Conservation (phyloP, 2,888 invertebrate species). For the Zaprionus obscuricornis region DNA sequence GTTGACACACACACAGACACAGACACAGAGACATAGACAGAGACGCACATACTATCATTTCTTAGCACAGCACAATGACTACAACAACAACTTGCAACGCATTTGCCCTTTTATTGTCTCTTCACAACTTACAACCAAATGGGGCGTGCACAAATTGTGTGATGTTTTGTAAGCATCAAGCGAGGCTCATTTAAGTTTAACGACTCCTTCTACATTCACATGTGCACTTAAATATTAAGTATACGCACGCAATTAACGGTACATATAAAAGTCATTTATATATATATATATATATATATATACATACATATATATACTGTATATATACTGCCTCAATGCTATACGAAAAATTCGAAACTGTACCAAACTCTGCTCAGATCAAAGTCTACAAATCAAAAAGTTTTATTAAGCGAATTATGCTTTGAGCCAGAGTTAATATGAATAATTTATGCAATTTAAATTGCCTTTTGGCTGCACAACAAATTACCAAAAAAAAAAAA, state of each 20-base stretch:
- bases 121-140: slow-evolving; percentile 40
- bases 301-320: no score
- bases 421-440: slow-evolving; percentile 17
- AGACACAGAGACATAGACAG: slow-evolving; percentile 17
- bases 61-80: slow-evolving; percentile 1
- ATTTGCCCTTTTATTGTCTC: neutral
- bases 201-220: slow-evolving; percentile 14
- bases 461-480: slow-evolving; percentile 22
- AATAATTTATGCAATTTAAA: slow-evolving; percentile 38
- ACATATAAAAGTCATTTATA: neutral
- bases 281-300: no score
- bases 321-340: no score
- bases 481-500: no score
- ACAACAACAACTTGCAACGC: slow-evolving; percentile 11
- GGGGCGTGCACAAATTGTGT: slow-evolving; percentile 58
- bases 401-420: slow-evolving; percentile 9
- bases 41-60: neutral
- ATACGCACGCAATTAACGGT: slow-evolving; percentile 30
- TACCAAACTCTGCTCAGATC: slow-evolving; percentile 9
- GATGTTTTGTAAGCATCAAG: slow-evolving; percentile 55
- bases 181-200: slow-evolving; percentile 38
- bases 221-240: slow-evolving; percentile 37
- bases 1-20: slow-evolving; percentile 29
- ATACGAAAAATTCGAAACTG: no score
- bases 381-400: slow-evolving; percentile 21